Evolutionary conservation across 30 jellyfish, hydroid and myxozoan species (phyloP), one percentile per base, ranked within the genome.

Genomic region (Chironex yamaguchii): DNA sequence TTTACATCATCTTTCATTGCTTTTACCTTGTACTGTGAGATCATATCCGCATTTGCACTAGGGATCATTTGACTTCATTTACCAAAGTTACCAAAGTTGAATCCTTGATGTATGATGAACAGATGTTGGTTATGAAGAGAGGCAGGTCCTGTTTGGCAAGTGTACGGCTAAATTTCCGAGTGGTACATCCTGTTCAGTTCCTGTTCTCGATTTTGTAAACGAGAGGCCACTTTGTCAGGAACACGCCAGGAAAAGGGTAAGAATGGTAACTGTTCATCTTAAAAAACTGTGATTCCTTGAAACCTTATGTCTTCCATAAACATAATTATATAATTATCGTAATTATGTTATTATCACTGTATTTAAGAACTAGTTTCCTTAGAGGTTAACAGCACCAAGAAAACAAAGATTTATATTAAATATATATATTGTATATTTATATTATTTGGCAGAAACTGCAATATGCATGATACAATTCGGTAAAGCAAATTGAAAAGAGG

Each of bases 151-250:
- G 34, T 85, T 71, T 73, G 95, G 95, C 2, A 73, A 42, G 26
- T 85, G 95, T 36, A 85, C 95, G 9, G 95, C 95, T 4, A 78
- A 82, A 29, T 85, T 85, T 85, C 83, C 95, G 1, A 89, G 79
- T 17, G 95, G 95, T n/a, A 36, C 86, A 2, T 87, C 73, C 1
- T 85, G 95, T 20, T 50, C 82, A 36, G 67, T 73, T 36, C 95
- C 95, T 2, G 95, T 85, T 36, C 78, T 85, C 3, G 95, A 85
- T 49, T 50, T 85, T 65, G 52, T 85, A 21, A 85, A 85, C 67
- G 95, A 85, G 49, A 58, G 95, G 0, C 95, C 95, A n/a, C 70
- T 85, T 26, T 85, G 95, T 52, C 32, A 48, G 26, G 95, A 71
- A 36, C 95, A 85, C 64, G 48, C 95, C 13, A 72, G 73, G 69